Base-by-base conservation (phyloP, 1,140 invertebrate genomes). In the Drosophila simulans region DNA sequence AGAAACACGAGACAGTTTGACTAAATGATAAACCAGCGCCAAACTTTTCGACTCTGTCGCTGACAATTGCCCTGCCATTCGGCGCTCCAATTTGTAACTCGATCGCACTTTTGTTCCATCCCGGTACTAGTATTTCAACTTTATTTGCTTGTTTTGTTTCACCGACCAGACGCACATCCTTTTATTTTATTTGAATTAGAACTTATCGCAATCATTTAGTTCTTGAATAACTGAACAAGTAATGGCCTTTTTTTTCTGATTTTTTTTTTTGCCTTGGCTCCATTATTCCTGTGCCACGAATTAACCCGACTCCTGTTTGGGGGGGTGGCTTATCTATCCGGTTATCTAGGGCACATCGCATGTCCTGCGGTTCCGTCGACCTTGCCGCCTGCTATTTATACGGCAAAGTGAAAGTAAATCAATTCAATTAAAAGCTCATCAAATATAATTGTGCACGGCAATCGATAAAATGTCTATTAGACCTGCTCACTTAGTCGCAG, bases 341-440 rank as follows among this genome's bases (percentile, higher is more conserved):
- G 58, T 15, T 56, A 58, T 62, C 59, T 62, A 22, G 59, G 59
- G 17, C 59, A 39, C 25, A 66, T 52, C 22, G 64, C 46, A 59
- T 59, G 68, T 62, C 56, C 68, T 71, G 53, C 45, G 31, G 40
- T n/a, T 60, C 8, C 25, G 48, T 22, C 35, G 43, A 57, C 49
- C 64, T 69, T 70, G 40, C 12, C 10, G 52, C 5, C 53, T 25
- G 15, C 52, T 56, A 64, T 76, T 68, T 63, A 58, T 72, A 75
- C 56, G 34, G 35, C 15, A 62, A 63, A 73, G 42, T 37, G 56
- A 76, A 69, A 84, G 62, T 77, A 85, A 84, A 85, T 80, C 81
- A 80, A 84, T 85, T 85, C 68, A 85, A 85, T 85, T 85, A 86
- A 85, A 85, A 85, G 82, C 82, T 85, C 81, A 85, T 85, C 75